Conservation (phyloP, 2,888 invertebrate species). For the Torymus auratus region DNA sequence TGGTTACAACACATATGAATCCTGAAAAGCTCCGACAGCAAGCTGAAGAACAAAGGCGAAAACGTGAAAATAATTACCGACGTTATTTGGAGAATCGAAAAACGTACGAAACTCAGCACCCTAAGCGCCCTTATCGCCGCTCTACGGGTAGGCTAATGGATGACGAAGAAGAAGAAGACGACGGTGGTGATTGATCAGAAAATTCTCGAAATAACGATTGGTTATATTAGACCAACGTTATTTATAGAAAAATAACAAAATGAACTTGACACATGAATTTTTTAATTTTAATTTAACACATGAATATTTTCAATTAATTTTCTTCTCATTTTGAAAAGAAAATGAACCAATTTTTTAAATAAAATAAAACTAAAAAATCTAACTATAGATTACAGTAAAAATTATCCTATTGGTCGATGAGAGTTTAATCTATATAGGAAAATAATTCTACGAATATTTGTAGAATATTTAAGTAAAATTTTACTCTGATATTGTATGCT, state of each 20-base stretch:
- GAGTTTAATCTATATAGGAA: conserved; percentile 26
- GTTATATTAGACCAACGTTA: conserved; percentile 36
- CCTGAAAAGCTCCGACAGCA: conserved; percentile 74
- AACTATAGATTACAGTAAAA: conserved; percentile 17
- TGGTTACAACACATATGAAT: conserved; percentile 80
- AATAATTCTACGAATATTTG: conserved; percentile 34
- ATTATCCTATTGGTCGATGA: background rate
- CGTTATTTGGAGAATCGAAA: conserved; percentile 74
- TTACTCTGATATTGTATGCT: conserved; percentile 44
- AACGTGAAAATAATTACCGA: conserved; percentile 74
- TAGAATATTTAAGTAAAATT: conserved; percentile 58
- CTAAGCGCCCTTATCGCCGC: conserved; percentile 62
- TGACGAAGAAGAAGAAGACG: conserved; percentile 60
- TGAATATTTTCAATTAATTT: conserved; percentile 45
- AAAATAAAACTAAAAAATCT: conserved; percentile 5
- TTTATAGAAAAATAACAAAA: conserved; percentile 1
- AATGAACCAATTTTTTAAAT: conserved; percentile 35
- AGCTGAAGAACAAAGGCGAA: conserved; percentile 74
- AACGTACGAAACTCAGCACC: conserved; percentile 72
- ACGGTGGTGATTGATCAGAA: conserved; percentile 62
- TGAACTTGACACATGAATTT: conserved; percentile 26
- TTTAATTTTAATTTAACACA: conserved; percentile 21
- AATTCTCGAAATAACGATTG: conserved; percentile 40
- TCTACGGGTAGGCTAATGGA: conserved; percentile 49
- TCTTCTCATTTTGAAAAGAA: conserved; percentile 24